Base-by-base conservation (phyloP, 2,888 invertebrate species). In the Ptilodon capucinus region DNA sequence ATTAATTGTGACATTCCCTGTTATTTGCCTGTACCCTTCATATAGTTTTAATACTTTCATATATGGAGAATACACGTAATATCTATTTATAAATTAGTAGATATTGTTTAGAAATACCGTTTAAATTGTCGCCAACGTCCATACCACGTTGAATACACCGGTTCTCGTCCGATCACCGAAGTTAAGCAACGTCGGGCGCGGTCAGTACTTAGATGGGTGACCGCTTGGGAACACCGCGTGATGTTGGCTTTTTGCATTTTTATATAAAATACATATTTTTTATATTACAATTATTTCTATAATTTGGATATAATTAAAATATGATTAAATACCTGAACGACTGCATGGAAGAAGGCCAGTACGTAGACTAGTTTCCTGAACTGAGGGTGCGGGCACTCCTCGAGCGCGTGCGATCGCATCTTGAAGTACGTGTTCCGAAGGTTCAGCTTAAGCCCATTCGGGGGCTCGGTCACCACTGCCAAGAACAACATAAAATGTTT, bases 281-380 rank as follows among this genome's bases (percentile, higher is more conserved):
- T n/a, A n/a, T n/a, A n/a, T n/a, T n/a, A n/a, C n/a, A n/a, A n/a
- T n/a, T n/a, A n/a, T n/a, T n/a, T n/a, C n/a, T n/a, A n/a, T n/a
- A n/a, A n/a, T n/a, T n/a, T n/a, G n/a, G n/a, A n/a, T n/a, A n/a
- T n/a, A n/a, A n/a, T n/a, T n/a, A n/a, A n/a, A 30, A 8, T n/a
- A 1, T 2, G 6, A 30, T 30, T n/a, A 14, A 6, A 42, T 55
- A 95, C 95, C 92, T 96, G 96, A 0, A 98, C 95, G 0, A 98
- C 97, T 7, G 97, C 98, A 79, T 98, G 98, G 89, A 98, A 98
- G 89, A 98, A 98, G 0, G 97, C 97, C 35, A 98, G 89, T 1
- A 97, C 97, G 76, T 96, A 98, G 32, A 97, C 93, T 0, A 98
- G 90, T 25, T 97, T 92, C 66, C 95, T 95, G 86, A 95, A 98